Evolutionary conservation across 1,140 invertebrate genomes (phyloP).

Genomic region (Drosophila nikananu): DNA sequence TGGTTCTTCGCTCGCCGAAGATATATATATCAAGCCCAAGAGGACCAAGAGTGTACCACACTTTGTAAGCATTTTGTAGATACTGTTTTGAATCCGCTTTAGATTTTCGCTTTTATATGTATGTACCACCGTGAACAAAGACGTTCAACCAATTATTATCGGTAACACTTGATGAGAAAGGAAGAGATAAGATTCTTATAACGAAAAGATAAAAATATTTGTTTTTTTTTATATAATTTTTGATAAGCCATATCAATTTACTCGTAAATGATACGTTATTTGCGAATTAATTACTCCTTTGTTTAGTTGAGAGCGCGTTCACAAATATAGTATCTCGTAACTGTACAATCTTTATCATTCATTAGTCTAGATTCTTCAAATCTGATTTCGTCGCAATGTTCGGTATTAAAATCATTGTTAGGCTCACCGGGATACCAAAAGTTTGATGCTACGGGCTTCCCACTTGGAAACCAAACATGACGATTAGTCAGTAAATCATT

Average conservation of each 20-base stretch:
- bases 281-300: background rate
- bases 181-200: no score
- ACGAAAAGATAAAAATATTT: no score
- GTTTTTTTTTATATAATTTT: no score
- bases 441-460: background rate
- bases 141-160: no score
- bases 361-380: background rate
- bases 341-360: background rate
- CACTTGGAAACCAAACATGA: background rate
- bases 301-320: background rate
- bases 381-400: slow-evolving; percentile 21
- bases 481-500: background rate
- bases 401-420: background rate
- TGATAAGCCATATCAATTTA: no score
- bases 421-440: slow-evolving; percentile 24
- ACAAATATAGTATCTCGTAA: background rate
- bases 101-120: background rate
- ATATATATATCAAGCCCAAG: background rate
- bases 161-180: no score
- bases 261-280: no score
- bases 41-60: background rate
- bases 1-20: background rate
- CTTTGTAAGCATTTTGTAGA: background rate
- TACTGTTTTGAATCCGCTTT: background rate
- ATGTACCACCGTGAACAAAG: no score